A percentile compares a stretch with the other conserved stretches of the same genome.
Evolutionary conservation across 1,140 invertebrate genomes (phyloP).

Genomic region (Drosophila repleta): DNA sequence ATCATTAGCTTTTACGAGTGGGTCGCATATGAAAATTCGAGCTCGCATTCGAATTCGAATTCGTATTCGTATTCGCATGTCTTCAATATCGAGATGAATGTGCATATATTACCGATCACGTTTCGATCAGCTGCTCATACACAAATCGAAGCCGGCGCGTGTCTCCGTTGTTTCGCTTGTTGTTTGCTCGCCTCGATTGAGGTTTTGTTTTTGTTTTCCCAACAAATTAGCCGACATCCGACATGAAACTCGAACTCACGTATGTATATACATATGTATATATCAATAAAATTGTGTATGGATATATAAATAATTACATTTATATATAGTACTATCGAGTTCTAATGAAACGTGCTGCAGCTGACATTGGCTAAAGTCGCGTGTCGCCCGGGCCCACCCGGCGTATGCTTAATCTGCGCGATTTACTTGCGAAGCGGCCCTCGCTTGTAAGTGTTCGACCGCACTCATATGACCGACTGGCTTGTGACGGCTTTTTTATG

Average conservation of each 20-base stretch:
- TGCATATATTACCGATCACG: not conserved
- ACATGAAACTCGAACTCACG: not conserved
- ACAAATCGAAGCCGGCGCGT: constrained; percentile 9
- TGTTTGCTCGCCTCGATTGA: constrained; percentile 8
- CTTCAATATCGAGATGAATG: not conserved
- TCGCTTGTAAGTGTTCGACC: constrained; percentile 5
- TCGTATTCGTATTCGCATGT: not conserved
- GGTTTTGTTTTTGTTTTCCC: constrained; percentile 20
- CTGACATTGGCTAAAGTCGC: constrained; percentile 31
- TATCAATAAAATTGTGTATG: not conserved
- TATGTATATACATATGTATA: not conserved
- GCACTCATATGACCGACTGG: constrained; percentile 62
- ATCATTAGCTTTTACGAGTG: constrained; percentile 10
- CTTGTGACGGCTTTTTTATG: constrained; percentile 54
- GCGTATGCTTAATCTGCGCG: not conserved
- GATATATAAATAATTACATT: not conserved
- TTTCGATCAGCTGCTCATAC: constrained; percentile 15
- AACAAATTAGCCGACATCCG: constrained; percentile 27
- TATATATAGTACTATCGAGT: not conserved
- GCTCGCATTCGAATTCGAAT: too few species aligned
- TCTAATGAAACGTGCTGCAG: constrained; percentile 28
- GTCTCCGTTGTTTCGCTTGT: constrained; percentile 18
- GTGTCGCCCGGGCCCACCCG: constrained; percentile 5
- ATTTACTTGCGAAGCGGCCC: constrained; percentile 5
- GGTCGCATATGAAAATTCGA: not conserved